These are phyloP conservation scores for Helicoverpa zea DNA, from an alignment of 1,140 invertebrate genomes.

Conservation along the genomic window DNA sequence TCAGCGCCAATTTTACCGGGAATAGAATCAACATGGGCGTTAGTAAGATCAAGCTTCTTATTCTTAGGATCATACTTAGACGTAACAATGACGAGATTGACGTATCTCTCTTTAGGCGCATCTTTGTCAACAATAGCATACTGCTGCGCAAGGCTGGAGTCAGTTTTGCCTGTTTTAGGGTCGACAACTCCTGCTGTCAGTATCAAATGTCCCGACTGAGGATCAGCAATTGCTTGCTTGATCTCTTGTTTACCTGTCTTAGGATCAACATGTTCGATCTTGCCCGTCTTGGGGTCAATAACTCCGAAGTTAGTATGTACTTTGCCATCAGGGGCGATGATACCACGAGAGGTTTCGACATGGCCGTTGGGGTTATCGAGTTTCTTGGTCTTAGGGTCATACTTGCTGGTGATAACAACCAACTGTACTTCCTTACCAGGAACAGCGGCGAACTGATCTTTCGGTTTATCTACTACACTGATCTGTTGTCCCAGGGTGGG, in stretches of 20 bases:
- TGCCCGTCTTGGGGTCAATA: conserved; percentile 84
- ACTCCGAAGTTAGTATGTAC: conserved; percentile 87
- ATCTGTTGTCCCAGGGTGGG: conserved; percentile 84
- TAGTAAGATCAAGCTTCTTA: conserved; percentile 86
- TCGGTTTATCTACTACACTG: conserved; percentile 76
- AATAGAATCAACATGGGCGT: conserved; percentile 87
- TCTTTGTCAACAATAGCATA: conserved; percentile 89
- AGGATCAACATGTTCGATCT: conserved; percentile 83
- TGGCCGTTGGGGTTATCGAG: conserved; percentile 84
- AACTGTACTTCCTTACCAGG: conserved; percentile 79
- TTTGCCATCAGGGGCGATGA: conserved; percentile 79
- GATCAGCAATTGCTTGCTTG: conserved; percentile 82
- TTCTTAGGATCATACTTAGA: conserved; percentile 82
- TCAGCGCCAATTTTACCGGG: conserved; percentile 84
- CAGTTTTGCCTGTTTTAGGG: conserved; percentile 84
- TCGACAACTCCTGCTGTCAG: conserved; percentile 80
- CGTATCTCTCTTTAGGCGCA: conserved; percentile 70
- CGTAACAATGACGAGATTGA: conserved; percentile 88
- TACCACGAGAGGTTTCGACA: conserved; percentile 79
- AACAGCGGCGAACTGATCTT: conserved; percentile 66
- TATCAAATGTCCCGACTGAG: conserved; percentile 83
- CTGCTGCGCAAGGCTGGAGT: conserved; percentile 86
- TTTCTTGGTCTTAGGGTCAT: conserved; percentile 84
- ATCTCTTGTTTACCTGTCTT: conserved; percentile 84
- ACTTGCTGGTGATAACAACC: conserved; percentile 85